Evolutionary conservation across 1,140 invertebrate genomes (phyloP), one percentile per base, ranked within the genome.

Genomic region (Thaumetopoea pityocampa): DNA sequence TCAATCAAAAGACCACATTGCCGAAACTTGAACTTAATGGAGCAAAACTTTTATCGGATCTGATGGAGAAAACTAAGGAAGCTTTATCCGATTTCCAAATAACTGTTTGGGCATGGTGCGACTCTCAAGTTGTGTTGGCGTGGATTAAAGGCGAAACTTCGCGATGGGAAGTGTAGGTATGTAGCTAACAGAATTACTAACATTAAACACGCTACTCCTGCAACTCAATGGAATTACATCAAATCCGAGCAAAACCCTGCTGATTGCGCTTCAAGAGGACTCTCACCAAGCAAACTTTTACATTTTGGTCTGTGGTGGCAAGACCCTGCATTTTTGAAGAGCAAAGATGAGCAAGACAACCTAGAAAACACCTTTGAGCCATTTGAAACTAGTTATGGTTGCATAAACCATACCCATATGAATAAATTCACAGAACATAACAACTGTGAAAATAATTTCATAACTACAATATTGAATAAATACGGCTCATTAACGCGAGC

Each of bases 11-110:
- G 58, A 40, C 33, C 6, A 67, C 76, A 2, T 64, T 88, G 5
- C 85, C 87, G 0, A 28, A 77, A 42, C 42, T 88, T 23, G 86
- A 88, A 62, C 52, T 88, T 10, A 70, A 52, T 35, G 85, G 62
- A 6, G 85, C 85, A 5, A 28, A 68, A 6, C 33, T 86, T 4
- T 47, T 83, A 11, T n/a, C n/a, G n/a, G n/a, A n/a, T n/a, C n/a
- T n/a, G n/a, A n/a, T n/a, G n/a, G n/a, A n/a, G n/a, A n/a, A n/a
- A n/a, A n/a, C 66, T 3, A 38, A n/a, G 26, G 5, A 35, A 4
- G 19, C 49, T 7, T 18, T 67, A 1, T 37, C 28, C 3, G 33
- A 22, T 1, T 10, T 41, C 5, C 30, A 36, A 1, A 7, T 47
- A 4, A 38, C 18, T 3, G 19, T 45, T 1, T 17, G 23, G 7